These are phyloP conservation scores for Acrocephalus kingi DNA, from an alignment of 2,113 vertebrate genomes.

Conservation along the genomic window DNA sequence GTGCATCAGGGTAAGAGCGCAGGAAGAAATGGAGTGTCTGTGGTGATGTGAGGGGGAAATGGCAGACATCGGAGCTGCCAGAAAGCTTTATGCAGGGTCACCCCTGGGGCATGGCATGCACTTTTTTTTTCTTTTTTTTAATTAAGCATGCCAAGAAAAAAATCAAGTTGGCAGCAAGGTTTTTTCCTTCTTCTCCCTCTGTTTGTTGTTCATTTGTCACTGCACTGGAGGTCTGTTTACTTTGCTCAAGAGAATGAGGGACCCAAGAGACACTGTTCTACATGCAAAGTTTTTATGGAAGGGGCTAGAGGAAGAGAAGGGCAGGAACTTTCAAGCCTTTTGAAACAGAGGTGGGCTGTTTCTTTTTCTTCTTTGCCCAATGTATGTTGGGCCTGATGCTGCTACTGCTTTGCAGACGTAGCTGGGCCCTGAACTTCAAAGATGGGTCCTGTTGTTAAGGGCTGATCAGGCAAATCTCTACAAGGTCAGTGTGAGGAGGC, in stretches of 20 bases:
- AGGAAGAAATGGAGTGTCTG: conserved; percentile 7
- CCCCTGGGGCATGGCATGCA: conserved; percentile 1
- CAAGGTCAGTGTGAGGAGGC: not conserved
- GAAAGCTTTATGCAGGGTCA: not conserved
- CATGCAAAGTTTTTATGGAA: conserved; percentile 37
- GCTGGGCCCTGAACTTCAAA: not conserved
- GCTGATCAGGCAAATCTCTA: not conserved
- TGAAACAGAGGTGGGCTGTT: conserved; percentile 19
- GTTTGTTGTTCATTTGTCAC: conserved; percentile 56
- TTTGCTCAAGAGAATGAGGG: conserved; percentile 63
- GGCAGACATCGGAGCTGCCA: not conserved
- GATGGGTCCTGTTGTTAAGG: not conserved
- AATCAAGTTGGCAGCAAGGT: not conserved
- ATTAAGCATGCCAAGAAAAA: not conserved
- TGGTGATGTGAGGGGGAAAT: not conserved
- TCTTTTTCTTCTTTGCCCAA: not conserved
- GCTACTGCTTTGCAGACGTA: not conserved
- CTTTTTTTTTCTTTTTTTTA: not conserved
- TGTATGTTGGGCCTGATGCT: not conserved
- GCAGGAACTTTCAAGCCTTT: conserved; percentile 16
- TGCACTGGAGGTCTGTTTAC: conserved; percentile 60
- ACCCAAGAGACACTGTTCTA: conserved; percentile 39
- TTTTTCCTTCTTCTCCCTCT: not conserved
- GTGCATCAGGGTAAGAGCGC: not conserved
- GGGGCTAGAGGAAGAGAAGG: conserved; percentile 3